Evolutionary conservation across 2,113 vertebrate species (phyloP).

Genomic region (Monopterus albus): DNA sequence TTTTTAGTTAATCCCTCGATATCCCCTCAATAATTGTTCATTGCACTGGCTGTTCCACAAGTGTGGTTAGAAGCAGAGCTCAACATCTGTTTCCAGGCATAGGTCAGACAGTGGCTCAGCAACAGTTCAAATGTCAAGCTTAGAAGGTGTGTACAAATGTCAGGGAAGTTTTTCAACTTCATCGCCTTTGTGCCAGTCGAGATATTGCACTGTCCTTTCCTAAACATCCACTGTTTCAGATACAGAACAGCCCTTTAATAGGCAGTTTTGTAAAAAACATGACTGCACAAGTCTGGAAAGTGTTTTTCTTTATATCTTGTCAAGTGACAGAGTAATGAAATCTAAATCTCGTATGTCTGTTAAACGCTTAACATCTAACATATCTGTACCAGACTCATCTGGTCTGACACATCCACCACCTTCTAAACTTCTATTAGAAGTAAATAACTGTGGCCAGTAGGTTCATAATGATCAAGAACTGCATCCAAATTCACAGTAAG

Average conservation of each 20-base stretch:
- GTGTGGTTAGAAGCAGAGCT: slow-evolving; percentile 23
- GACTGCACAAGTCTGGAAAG: not conserved
- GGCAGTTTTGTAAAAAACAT: not conserved
- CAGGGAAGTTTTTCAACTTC: not conserved
- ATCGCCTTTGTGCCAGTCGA: not conserved
- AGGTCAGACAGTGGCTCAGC: slow-evolving; percentile 5
- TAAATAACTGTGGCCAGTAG: not conserved
- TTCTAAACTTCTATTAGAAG: not conserved
- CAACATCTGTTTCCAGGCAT: slow-evolving; percentile 48
- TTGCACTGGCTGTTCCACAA: slow-evolving; percentile 36
- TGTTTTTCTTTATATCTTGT: not conserved
- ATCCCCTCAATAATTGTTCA: slow-evolving; percentile 60
- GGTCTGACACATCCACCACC: not conserved
- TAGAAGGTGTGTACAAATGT: slow-evolving; percentile 1
- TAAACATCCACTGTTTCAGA: not conserved
- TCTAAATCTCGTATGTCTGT: not conserved
- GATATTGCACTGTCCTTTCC: not conserved
- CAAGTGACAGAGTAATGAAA: not conserved
- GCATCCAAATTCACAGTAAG: not conserved
- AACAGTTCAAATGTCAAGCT: not conserved
- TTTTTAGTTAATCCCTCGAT: slow-evolving; percentile 66
- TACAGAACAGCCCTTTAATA: not conserved
- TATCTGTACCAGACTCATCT: not conserved
- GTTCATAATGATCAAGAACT: too few species aligned
- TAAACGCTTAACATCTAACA: not conserved